Base-by-base conservation (phyloP, 2,113 vertebrate genomes). In the Marcusenius ussheri region DNA sequence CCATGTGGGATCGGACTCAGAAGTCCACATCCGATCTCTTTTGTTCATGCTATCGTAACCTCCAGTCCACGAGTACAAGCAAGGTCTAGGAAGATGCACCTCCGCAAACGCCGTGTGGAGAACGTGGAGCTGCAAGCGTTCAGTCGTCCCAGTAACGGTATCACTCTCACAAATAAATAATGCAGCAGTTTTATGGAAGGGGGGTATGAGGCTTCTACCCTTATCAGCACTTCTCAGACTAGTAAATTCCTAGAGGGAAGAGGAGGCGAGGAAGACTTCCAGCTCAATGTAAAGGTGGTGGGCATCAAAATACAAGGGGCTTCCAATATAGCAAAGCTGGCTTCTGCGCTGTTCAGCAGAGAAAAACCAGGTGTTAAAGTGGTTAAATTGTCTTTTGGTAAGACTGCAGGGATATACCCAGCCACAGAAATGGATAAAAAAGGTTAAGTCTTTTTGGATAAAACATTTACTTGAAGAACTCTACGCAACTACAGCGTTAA, bases 131-230 rank as follows among this genome's bases (percentile, higher is more conserved):
- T 88, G 39, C 21, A 3, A 24, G 35, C 8, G 58, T 10, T n/a
- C 9, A 66, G 56, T 62, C 24, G 0, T 88, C 35, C 53, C 42
- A 13, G 87, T 62, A 88, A 62, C 4, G 19, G 11, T 88, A 88
- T 88, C 56, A 62, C 51, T 21, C 49, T 17, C 11, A n/a, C 85
- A 50, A 51, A 87, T 87, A 87, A 87, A 87, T 87, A 87, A 87
- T 87, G 49, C 56, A 66, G 35, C 39, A 11, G 21, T 88, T 88
- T 88, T 45, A 88, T 62, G 53, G 87, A 88, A 88, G 24, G 53
- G 56, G 56, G 15, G 1, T 45, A 66, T 88, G 87, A 45, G 17
- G 35, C 87, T 35, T 49, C 49, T 51, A 50, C 4, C 21, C 85
- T 88, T 45, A 88, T 88, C 87, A 58, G 56, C 27, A 11, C 45